phyloP scores from a whole-genome alignment of 2,797 vertebrate genomes.

The Liparis tanakae region DNA sequence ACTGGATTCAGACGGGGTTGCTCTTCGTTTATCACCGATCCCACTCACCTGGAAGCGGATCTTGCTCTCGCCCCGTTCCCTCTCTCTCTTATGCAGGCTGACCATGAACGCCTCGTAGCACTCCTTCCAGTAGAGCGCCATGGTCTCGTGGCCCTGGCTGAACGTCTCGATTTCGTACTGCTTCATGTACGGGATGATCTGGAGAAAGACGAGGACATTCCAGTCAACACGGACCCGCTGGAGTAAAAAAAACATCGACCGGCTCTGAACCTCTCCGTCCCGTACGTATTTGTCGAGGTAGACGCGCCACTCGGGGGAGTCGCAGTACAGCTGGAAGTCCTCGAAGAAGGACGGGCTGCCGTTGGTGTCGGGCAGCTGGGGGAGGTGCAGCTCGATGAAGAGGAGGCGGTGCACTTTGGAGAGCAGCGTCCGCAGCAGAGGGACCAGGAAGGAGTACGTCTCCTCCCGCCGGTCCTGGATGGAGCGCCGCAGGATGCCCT shows the following conservation, averaged over 20 bases:
- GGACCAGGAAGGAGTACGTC: conserved; percentile 93
- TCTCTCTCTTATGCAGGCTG: conserved; percentile 91
- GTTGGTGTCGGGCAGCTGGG: conserved; percentile 93
- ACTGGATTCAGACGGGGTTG: not conserved
- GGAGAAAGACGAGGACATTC: not conserved
- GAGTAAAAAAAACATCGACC: not conserved
- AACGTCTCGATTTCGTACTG: conserved; percentile 95
- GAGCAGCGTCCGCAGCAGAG: conserved; percentile 92
- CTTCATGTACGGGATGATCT: conserved; percentile 99
- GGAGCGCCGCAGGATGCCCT: conserved; percentile 90
- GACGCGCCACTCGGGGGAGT: conserved; percentile 93
- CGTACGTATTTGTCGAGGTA: conserved; percentile 98
- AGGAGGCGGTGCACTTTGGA: conserved; percentile 95
- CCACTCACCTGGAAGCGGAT: conserved; percentile 93
- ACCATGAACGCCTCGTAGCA: conserved; percentile 96
- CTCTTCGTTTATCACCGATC: not conserved
- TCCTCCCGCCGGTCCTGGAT: conserved; percentile 89
- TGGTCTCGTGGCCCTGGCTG: conserved; percentile 89
- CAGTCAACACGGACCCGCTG: rapidly evolving
- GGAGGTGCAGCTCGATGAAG: conserved; percentile 96
- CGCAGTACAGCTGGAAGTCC: conserved; percentile 96
- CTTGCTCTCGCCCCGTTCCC: conserved; percentile 97
- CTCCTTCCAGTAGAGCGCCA: conserved; percentile 96
- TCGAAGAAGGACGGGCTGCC: conserved; percentile 97
- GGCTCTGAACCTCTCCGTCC: not conserved